Conservation (phyloP, 1,140 invertebrate species). For the Brachionus paranguensis region DNA sequence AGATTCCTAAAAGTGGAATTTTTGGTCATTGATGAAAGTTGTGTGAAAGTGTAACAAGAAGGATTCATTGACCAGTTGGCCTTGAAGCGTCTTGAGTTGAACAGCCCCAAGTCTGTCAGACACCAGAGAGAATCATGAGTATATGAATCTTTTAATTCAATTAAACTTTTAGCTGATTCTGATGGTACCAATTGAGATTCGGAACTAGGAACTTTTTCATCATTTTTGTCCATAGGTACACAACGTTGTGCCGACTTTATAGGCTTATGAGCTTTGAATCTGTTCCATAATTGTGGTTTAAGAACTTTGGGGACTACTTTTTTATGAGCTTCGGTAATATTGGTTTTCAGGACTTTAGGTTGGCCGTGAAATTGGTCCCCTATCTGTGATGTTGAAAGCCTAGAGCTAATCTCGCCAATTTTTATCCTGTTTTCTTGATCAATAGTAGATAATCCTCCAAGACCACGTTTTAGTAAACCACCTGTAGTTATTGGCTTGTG, state of each 20-base stretch:
- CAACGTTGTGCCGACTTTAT: not conserved
- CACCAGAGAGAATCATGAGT: not conserved
- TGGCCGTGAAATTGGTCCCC: constrained; percentile 23
- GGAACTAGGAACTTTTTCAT: not conserved
- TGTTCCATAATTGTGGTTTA: constrained; percentile 7
- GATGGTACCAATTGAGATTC: not conserved
- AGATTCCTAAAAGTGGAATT: not conserved
- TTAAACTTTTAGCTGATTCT: not conserved
- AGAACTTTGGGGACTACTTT: not conserved
- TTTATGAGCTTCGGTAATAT: not conserved
- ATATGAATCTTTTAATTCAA: not conserved
- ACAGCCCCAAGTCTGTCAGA: not conserved
- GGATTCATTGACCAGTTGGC: not conserved
- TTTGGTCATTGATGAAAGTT: not conserved
- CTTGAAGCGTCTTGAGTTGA: constrained; percentile 8
- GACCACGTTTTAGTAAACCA: constrained; percentile 19
- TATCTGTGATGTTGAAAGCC: not conserved
- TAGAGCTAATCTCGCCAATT: not conserved
- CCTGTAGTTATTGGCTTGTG: constrained; percentile 6
- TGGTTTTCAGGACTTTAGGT: not conserved
- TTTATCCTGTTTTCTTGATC: not conserved
- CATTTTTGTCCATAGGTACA: not conserved
- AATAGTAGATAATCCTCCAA: not conserved
- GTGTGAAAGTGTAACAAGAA: not conserved
- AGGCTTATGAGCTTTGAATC: not conserved